phyloP scores from a whole-genome alignment of 2,888 invertebrate species.

The Apamea monoglypha region DNA sequence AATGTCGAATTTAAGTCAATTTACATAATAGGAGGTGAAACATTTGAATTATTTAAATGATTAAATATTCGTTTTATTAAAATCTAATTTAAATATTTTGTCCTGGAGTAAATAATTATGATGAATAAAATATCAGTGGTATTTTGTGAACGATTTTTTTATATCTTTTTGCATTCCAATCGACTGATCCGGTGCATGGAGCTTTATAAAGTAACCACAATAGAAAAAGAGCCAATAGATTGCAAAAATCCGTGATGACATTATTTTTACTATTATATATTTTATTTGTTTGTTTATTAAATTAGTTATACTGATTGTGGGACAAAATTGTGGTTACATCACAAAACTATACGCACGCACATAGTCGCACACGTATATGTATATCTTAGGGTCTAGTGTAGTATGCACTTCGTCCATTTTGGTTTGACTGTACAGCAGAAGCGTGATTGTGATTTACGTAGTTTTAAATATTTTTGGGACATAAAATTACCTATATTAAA shows the following conservation, averaged over 20 bases:
- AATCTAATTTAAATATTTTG: conserved; percentile 71
- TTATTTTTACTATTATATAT: neutral
- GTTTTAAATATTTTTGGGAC: neutral
- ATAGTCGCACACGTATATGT: neutral
- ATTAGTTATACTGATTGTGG: neutral
- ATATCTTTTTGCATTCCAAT: conserved; percentile 28
- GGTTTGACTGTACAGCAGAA: neutral
- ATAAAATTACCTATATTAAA: neutral
- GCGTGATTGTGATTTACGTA: neutral
- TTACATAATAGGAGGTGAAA: conserved; percentile 77
- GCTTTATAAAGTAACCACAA: neutral
- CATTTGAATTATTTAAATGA: conserved; percentile 75
- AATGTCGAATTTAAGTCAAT: conserved; percentile 75
- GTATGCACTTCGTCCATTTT: neutral
- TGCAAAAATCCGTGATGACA: neutral
- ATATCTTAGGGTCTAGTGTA: neutral
- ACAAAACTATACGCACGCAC: neutral
- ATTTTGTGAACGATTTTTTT: conserved; percentile 38
- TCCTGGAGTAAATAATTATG: conserved; percentile 52
- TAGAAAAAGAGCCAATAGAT: neutral
- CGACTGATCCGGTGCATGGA: neutral
- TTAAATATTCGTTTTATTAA: conserved; percentile 71
- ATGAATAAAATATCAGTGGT: conserved; percentile 50
- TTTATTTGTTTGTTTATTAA: neutral
- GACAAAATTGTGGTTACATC: neutral